Base-by-base conservation (phyloP, 2,888 invertebrate genomes). In the Aphidius colemani region DNA sequence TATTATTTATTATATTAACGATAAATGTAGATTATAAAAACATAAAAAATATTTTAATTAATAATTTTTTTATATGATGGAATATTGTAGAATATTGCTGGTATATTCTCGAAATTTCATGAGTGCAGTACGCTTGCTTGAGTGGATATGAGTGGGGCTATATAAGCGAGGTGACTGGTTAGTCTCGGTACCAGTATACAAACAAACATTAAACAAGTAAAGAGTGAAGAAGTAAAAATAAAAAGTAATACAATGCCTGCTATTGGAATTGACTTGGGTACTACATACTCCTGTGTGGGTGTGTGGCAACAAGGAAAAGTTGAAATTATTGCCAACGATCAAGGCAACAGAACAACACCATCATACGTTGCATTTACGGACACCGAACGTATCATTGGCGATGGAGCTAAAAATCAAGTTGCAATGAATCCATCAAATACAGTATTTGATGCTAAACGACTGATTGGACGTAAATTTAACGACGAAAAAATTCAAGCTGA, bases 381-480 rank as follows among this genome's bases (percentile, higher is more conserved):
- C 44, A 65, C 67, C 45, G 67, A 68, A 57, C 63, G 69, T 6
- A 51, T 69, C 7, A 67, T 69, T 46, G 69, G 69, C 13, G 69
- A 69, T 61, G 67, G 67, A 50, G 69, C 69, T 48, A 69, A 89
- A 81, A 89, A 88, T 82, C 87, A 89, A 82, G 88, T 88, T 58
- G 88, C 88, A 51, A 85, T 88, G 84, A 91, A 91, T 82, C 91
- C 91, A 56, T 85, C 75, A 76, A 91, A 91, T 84, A 90, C 91
- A 1, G 88, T 90, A 40, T 90, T 89, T 79, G 88, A 89, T 78
- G 89, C 83, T 13, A 86, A 86, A 72, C 79, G 88, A 63, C 75
- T 88, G 61, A 87, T 88, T 69, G 88, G 88, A 7, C 85, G 91
- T 55, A 68, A 65, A 56, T 67, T 69, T 64, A 57, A 71, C 65